phyloP scores from a whole-genome alignment of 2,113 vertebrate genomes.

The Tachuris rubrigastra region DNA sequence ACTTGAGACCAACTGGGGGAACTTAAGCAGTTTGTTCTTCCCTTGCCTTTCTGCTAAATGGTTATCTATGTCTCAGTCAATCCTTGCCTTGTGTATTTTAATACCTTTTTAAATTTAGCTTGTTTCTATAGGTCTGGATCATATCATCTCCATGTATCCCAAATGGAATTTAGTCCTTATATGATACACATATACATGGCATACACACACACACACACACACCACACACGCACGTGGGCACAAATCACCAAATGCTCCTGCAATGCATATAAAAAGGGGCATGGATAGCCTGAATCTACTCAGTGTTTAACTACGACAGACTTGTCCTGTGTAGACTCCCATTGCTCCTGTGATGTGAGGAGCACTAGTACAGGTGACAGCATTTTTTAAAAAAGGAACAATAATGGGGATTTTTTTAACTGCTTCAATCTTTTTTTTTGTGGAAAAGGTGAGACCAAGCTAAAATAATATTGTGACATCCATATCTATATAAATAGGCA shows the following conservation, averaged over 20 bases:
- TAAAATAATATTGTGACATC: background rate
- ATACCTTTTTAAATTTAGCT: background rate
- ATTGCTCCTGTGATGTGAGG: background rate
- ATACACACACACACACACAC: background rate
- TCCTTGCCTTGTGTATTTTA: background rate
- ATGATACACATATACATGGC: rapidly evolving
- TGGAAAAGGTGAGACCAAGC: background rate
- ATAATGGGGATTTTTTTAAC: background rate
- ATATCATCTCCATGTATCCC: background rate
- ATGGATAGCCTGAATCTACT: background rate
- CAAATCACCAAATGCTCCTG: background rate
- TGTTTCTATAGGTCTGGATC: background rate
- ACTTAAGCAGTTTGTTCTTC: background rate
- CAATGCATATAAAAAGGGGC: background rate
- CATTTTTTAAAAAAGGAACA: background rate
- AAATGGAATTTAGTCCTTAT: background rate
- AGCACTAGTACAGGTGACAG: background rate
- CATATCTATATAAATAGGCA: background rate
- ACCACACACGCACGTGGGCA: rapidly evolving
- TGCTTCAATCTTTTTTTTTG: background rate
- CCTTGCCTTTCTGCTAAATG: background rate
- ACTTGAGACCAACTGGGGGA: background rate
- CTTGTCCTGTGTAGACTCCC: background rate
- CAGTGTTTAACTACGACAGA: background rate
- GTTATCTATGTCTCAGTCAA: background rate